Base-by-base conservation (phyloP, 2,888 invertebrate species). In the Hylaea fasciaria region DNA sequence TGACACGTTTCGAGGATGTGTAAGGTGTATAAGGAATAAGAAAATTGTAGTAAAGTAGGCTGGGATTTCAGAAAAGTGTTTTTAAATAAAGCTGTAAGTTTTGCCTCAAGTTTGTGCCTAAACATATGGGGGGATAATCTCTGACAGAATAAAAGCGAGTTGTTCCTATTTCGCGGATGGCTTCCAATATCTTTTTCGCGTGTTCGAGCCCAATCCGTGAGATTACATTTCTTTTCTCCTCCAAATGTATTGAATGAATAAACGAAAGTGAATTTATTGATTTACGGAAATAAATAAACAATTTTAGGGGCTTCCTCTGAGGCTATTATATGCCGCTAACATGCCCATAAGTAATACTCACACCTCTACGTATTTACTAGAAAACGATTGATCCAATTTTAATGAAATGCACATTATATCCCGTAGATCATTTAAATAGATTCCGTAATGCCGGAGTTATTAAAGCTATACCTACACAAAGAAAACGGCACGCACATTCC, bases 151-250 rank as follows among this genome's bases (percentile, higher is more conserved):
- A 78, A 78, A 80, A 77, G 75, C 74, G 74, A 77, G 73, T 77
- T 77, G 77, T 81, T 81, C 75, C 74, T 80, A 81, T 81, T 82
- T 79, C 71, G 72, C 76, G 77, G 80, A 81, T 81, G 80, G 80
- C 75, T 82, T 80, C 77, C 84, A 84, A 86, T 86, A 84, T 85
- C 78, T 83, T 80, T 80, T 77, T 86, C 82, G 85, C 86, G 83
- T 86, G 86, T 84, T 82, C 77, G 72, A 76, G 69, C 77, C 74
- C 82, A 83, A 84, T 86, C 81, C 80, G 63, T 69, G 71, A 83
- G 82, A 85, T 87, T 83, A 83, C 83, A 78, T 86, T 83, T 78
- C 77, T 78, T 78, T 80, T 78, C 81, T 75, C 72, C 74, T 70
- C 66, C 71, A 69, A 77, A 78, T 77, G 75, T 83, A 81, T 81